Percentiles rank a stretch among this genome's conserved stretches.
Conservation (phyloP, 2,888 invertebrate species). For the Oxytorus armatus region DNA sequence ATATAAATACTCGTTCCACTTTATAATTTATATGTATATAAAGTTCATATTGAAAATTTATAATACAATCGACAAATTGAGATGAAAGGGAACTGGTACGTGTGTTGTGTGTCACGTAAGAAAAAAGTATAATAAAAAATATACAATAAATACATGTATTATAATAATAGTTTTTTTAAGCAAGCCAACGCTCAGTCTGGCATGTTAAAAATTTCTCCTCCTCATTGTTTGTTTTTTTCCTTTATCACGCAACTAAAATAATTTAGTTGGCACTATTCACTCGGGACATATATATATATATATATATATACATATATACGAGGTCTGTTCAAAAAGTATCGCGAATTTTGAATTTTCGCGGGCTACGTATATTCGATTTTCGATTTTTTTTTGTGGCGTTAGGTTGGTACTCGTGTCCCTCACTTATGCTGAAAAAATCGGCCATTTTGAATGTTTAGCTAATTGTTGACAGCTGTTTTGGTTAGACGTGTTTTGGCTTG, state of each 20-base stretch:
- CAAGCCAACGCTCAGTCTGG: slow-evolving; percentile 46
- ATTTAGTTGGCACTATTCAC: slow-evolving; percentile 52
- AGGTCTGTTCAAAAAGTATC: slow-evolving; percentile 22
- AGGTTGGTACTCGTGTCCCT: no score
- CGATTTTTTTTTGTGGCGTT: no score
- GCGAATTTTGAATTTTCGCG: slow-evolving; percentile 9
- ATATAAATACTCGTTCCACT: no score
- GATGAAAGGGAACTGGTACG: neutral
- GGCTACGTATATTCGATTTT: no score
- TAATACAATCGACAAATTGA: slow-evolving; percentile 3
- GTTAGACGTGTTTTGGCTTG: no score
- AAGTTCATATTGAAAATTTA: neutral
- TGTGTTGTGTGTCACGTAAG: slow-evolving; percentile 44
- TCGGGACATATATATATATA: slow-evolving; percentile 10
- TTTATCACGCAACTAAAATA: slow-evolving; percentile 30
- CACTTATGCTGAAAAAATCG: no score
- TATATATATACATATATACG: slow-evolving; percentile 37
- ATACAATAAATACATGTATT: slow-evolving; percentile 64
- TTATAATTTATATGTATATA: neutral
- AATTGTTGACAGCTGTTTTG: no score
- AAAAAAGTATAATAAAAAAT: slow-evolving; percentile 63
- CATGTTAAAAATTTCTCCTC: slow-evolving; percentile 43
- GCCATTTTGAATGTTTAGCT: no score
- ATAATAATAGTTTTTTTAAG: slow-evolving; percentile 52
- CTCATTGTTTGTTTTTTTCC: slow-evolving; percentile 1